phyloP scores from a whole-genome alignment of 2,888 invertebrate species.

The Galerucella pusilla region DNA sequence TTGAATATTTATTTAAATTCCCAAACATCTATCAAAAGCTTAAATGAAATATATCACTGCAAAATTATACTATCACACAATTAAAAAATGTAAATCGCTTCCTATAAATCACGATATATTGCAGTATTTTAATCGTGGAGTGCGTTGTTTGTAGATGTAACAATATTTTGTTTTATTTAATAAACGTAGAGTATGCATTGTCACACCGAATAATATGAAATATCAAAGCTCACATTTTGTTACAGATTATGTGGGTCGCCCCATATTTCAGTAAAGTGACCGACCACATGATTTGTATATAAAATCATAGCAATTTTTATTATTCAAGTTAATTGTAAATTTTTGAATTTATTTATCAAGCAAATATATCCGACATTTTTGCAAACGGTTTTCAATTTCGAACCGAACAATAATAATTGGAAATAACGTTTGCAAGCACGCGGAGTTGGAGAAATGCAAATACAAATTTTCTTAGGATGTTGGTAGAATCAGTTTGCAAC shows the following conservation, averaged over 20 bases:
- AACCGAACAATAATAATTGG: too few relatives aligned
- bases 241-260: background rate
- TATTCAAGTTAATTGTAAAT: too few relatives aligned
- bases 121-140: conserved; percentile 8
- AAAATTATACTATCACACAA: conserved; percentile 14
- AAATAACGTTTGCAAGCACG: too few relatives aligned
- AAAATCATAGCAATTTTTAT: too few relatives aligned
- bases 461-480: too few relatives aligned
- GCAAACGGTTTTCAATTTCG: too few relatives aligned
- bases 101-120: conserved; percentile 31
- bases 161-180: conserved; percentile 30
- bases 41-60: conserved; percentile 23
- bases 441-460: too few relatives aligned
- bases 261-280: background rate
- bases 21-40: conserved; percentile 10
- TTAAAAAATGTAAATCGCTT: conserved; percentile 21
- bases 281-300: too few relatives aligned
- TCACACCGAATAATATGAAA: background rate
- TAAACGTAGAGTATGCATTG: conserved; percentile 25
- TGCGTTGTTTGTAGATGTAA: conserved; percentile 25
- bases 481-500: too few relatives aligned
- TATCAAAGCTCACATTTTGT: background rate
- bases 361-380: too few relatives aligned
- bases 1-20: conserved; percentile 13
- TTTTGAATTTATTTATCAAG: too few relatives aligned